These are phyloP conservation scores for Leptatherina wallacei DNA, from an alignment of 2,797 vertebrate genomes.

Conservation along the genomic window DNA sequence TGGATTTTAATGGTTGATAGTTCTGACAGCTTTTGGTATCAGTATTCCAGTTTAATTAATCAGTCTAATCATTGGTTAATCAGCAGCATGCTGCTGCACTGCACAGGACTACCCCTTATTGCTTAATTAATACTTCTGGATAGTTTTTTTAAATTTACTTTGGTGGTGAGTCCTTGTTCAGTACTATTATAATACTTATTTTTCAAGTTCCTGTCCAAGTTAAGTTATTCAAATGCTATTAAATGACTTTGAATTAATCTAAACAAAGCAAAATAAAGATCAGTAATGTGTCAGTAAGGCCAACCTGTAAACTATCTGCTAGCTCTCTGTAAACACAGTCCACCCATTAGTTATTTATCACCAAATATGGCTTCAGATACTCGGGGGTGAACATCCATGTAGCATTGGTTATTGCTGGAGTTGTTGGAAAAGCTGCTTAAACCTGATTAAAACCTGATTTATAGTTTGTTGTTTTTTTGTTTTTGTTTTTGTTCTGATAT, in stretches of 20 bases:
- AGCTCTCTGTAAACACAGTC: background rate
- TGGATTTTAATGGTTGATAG: conserved; percentile 19
- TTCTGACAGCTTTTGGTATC: conserved; percentile 1
- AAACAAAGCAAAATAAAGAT: background rate
- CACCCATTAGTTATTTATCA: background rate
- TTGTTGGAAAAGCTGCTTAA: background rate
- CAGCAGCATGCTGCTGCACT: background rate
- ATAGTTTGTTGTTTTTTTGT: too few relatives aligned
- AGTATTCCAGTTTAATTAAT: conserved; percentile 15
- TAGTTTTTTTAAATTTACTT: background rate
- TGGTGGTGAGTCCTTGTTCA: background rate
- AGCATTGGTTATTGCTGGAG: background rate
- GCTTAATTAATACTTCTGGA: background rate
- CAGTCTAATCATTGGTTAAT: background rate
- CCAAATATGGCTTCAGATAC: background rate
- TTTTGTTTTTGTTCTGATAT: background rate
- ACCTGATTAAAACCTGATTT: background rate
- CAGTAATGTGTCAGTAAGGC: background rate
- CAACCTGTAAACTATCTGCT: background rate
- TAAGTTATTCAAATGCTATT: too few relatives aligned
- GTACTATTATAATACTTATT: background rate
- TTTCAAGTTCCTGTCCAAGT: too few relatives aligned
- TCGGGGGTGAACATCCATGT: background rate
- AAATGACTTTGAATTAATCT: too few relatives aligned
- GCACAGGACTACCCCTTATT: background rate